These are phyloP conservation scores for Seladonia tumulorum DNA, from an alignment of 2,888 invertebrate genomes.

Conservation along the genomic window DNA sequence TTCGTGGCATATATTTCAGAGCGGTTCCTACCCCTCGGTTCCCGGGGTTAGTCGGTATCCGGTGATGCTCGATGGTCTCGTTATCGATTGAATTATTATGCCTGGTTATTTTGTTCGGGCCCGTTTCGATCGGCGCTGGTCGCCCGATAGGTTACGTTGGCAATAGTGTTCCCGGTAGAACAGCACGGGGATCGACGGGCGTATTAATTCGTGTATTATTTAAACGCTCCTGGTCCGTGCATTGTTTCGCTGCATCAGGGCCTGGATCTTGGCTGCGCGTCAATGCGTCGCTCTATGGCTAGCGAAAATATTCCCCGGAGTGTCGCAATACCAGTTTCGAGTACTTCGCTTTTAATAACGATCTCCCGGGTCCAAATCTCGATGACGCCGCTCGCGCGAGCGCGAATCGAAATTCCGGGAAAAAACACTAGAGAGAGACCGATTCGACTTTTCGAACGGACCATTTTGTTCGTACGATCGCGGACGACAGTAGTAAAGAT, in stretches of 20 bases:
- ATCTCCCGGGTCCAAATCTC: background rate
- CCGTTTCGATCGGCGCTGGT: conserved; percentile 24
- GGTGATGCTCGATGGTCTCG: conserved; percentile 37
- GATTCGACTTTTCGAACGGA: background rate
- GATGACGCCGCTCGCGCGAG: background rate
- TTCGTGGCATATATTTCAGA: conserved; percentile 55
- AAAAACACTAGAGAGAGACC: background rate
- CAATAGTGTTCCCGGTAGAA: background rate
- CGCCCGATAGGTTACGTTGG: conserved; percentile 1
- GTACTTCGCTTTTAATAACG: conserved; percentile 59
- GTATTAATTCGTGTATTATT: conserved; percentile 40
- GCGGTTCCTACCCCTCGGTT: conserved; percentile 13
- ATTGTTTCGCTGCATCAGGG: conserved; percentile 44
- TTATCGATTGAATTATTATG: conserved; percentile 64
- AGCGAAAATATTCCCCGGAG: conserved; percentile 48
- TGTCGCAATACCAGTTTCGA: conserved; percentile 51
- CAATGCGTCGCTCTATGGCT: conserved; percentile 51
- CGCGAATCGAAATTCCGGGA: background rate
- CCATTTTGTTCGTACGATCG: background rate
- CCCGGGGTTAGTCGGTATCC: conserved; percentile 31
- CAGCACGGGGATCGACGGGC: background rate
- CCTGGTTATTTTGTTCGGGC: conserved; percentile 37
- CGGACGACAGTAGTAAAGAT: conserved; percentile 49
- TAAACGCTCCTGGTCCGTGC: conserved; percentile 28
- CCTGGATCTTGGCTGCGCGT: conserved; percentile 56